Base-by-base conservation (phyloP, 2,797 vertebrate species). In the Enteromius fasciolatus region DNA sequence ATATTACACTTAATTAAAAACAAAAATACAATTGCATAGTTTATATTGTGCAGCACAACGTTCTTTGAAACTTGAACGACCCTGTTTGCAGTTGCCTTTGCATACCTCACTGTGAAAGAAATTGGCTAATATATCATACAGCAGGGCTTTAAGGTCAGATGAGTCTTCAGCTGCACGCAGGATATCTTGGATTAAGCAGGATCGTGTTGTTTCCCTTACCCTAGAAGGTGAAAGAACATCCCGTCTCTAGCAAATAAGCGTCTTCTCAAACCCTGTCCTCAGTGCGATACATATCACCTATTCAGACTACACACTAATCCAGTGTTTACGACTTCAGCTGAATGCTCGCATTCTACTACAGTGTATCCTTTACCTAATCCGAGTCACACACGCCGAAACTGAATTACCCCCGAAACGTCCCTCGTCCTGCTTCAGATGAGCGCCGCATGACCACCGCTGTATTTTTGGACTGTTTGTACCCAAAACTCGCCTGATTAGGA, bases 401-500 rank as follows among this genome's bases (percentile, higher is more conserved):
- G 84, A 89, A 89, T 87, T 88, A 88, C 74, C 46, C 69, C 59
- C 39, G 18, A 81, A 79, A 73, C 67, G 46, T 80, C 72, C 81
- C 54, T 36, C 41, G 59, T 82, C 61, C 67, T 39, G 57, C 70
- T 86, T 82, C 81, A 84, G 82, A 84, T 86, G 80, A 77, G 74
- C 59, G 50, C 41, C 81, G 33, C 87, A 82, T 88, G 87, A 86
- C 84, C 31, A 18, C 46, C 12, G 36, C 76, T 15, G 63, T 84
- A 88, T 87, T 86, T 88, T 69, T 83, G 76, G 78, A 80, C 63
- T 80, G 70, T 87, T 87, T 86, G 74, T 86, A 78, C 50, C 78
- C 72, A 83, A 85, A 85, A 70, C 44, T 20, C 7, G 11, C 36
- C 52, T 87, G 48, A 82, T 77, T 82, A 80, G 77, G 31, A 78